Evolutionary conservation across 2,113 vertebrate species (phyloP), one percentile per base, ranked within the genome.

Genomic region (Mustelus asterias): DNA sequence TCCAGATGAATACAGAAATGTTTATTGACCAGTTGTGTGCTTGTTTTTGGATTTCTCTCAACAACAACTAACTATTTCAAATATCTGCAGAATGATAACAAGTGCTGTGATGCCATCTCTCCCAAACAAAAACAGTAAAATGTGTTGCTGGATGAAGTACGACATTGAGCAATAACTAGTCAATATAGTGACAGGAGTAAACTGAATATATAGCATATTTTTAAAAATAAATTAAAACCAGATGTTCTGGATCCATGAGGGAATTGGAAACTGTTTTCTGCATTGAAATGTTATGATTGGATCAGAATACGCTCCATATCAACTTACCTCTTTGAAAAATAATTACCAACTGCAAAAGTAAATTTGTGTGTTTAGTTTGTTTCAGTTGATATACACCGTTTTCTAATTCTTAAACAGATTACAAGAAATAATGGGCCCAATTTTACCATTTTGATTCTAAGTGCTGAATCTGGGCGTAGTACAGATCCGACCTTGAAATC

Each of bases 1-100:
- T 69, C 92, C 95, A 78, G 4, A 95, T 78, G 60, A 37, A 95
- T 83, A 9, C 95, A 11, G 41, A 48, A 33, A 95, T 41, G 94
- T 80, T 72, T 72, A 95, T 29, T 58, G 24, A 48, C 5, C 67
- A 29, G 58, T 95, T 33, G 22, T 48, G 24, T 54, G 10, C 37
- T 37, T 58, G 72, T 11, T 33, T 33, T 76, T 7, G 72, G 1
- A 76, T 76, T 76, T 33, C 70, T 76, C 72, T 33, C 5, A 33
- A 33, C 24, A 9, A 13, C 72, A 76, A 76, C 9, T 33, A 76
- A 76, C 8, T 29, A 11, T 76, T 76, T 76, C 29, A 33, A 76
- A 76, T 76, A 13, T 11, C 72, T 33, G 72, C 29, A 26, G 54
- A 89, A 33, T 58, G 26, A 88, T 88, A 29, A 1, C 22, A 88